Base-by-base conservation (phyloP, 2,888 invertebrate genomes). In the Polyommatus iphigenia region DNA sequence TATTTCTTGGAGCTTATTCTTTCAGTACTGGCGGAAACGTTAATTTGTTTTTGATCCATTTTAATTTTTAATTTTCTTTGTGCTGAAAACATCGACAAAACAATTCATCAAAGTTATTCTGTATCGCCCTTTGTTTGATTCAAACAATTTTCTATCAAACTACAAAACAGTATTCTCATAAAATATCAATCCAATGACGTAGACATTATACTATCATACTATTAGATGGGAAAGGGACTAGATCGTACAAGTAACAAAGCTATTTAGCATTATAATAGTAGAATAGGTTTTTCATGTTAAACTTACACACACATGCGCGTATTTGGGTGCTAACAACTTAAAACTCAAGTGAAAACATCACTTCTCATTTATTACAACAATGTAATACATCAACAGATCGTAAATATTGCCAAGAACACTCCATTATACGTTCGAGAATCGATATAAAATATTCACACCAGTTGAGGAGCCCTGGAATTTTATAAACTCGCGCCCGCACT, bases 401-500 rank as follows among this genome's bases (percentile, higher is more conserved):
- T 20, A 46, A 41, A 41, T 73, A 73, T 62, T 62, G 72, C 24
- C n/a, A 13, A 41, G 41, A 41, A 72, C 41, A 72, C 72, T 72
- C 29, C 41, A 72, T 71, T 54, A 77, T 46, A 10, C 29, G 71
- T 54, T 54, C 54, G 71, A 79, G 77, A 46, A 79, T 80, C 80
- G 59, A 73, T 78, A 67, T 78, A 71, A 79, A 79, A 77, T 76
- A 77, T 77, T 78, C 76, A 79, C 71, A 67, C 71, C 78, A 24
- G 59, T 76, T 76, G 77, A 71, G 71, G 71, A 73, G 57, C 67
- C 29, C 29, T 77, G 78, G 59, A 80, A 78, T 79, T 67, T 89
- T 90, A 90, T 90, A 88, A 88, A 88, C 86, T 89, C 86, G 81
- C 86, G 82, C 85, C 77, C 71, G 71, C 77, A 88, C 83, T 84